Evolutionary conservation across 2,888 invertebrate genomes (phyloP), one percentile per base, ranked within the genome.

Genomic region (Vanessa cardui): DNA sequence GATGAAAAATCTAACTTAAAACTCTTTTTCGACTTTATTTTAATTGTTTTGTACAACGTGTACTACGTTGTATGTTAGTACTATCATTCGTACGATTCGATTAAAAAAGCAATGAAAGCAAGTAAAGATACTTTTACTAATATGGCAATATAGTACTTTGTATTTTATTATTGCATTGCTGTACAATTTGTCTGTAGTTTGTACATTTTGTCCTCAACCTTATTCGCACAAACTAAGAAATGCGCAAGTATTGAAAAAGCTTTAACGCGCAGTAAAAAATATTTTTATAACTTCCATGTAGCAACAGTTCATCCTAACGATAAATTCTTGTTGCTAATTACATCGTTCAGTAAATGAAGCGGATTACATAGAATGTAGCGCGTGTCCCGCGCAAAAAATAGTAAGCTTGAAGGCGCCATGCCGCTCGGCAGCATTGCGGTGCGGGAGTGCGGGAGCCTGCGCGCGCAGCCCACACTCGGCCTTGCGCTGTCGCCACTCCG

Each of bases 401-500:
- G 69, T 72, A 69, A 69, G 68, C 62, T 70, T 64, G 49, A 73
- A 66, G 72, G 72, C 74, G 73, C 73, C 73, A 59, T 59, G 68
- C 68, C 73, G 73, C 71, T 61, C 73, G 71, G 65, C 61, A 63
- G 71, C 62, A 47, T 8, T n/a, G 7, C 54, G 54, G 31, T 54
- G 54, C 31, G 50, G 73, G 62, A 66, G 31, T 54, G 54, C 31
- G 50, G 73, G 62, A 66, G 81, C 79, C 83, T 81, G 81, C 82
- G 70, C 73, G 71, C 52, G 76, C 80, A 75, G 76, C 85, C 86
- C 83, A 84, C 89, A 83, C 76, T 73, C 83, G 88, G 83, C 88
- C 90, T 91, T 89, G 87, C 84, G 71, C 77, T 75, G 81, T 80
- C 82, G 80, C 77, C 81, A 81, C 80, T 79, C 81, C 79, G 78